Conservation (phyloP, 1,140 invertebrate genomes). For the Heterodera schachtii region DNA sequence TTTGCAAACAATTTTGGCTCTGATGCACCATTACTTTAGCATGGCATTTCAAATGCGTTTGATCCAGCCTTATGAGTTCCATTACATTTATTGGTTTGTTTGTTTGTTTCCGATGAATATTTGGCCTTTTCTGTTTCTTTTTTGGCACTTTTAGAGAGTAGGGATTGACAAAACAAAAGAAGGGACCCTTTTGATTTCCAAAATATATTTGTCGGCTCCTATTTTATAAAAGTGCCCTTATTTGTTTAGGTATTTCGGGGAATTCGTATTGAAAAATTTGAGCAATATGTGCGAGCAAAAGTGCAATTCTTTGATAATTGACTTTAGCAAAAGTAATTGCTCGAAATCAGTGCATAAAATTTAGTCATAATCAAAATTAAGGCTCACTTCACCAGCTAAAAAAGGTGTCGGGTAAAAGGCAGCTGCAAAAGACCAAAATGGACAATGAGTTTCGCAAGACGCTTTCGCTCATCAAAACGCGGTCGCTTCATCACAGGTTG, state of each 20-base stretch:
- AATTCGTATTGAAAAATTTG: slow-evolving; percentile 33
- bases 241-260: slow-evolving; percentile 34
- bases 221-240: background rate
- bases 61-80: slow-evolving; percentile 44
- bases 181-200: no score
- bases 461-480: background rate
- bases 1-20: slow-evolving; percentile 33
- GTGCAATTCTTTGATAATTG: slow-evolving; percentile 13
- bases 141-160: no score
- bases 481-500: background rate
- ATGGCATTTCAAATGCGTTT: slow-evolving; percentile 40
- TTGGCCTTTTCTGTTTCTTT: no score
- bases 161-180: no score
- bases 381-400: background rate
- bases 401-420: background rate
- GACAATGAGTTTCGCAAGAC: slow-evolving; percentile 10
- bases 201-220: no score
- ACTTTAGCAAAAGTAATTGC: slow-evolving; percentile 19
- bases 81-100: slow-evolving; percentile 44
- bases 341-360: background rate
- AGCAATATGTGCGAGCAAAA: slow-evolving; percentile 11
- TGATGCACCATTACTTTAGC: slow-evolving; percentile 44
- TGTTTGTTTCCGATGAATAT: background rate
- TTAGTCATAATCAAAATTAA: background rate
- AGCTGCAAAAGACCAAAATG: slow-evolving; percentile 5